Percentiles rank a stretch among this genome's conserved stretches.
phyloP scores from a whole-genome alignment of 2,797 vertebrate genomes.

The Etheostoma perlongum region DNA sequence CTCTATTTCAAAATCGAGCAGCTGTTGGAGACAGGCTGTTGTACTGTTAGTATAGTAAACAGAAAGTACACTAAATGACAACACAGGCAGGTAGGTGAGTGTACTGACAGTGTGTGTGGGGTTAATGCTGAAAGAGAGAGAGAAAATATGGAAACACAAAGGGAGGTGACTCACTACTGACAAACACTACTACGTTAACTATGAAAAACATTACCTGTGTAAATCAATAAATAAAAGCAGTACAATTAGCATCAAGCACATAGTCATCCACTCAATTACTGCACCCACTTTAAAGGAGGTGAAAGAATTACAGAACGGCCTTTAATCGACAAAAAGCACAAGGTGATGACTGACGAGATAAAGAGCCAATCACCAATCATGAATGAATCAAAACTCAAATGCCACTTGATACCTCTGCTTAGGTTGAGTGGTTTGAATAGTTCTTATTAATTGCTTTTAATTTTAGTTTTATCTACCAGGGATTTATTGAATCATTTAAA shows the following conservation, averaged over 20 bases:
- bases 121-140: neutral
- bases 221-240: constrained; percentile 15
- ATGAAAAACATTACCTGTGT: neutral
- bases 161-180: neutral
- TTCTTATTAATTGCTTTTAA: constrained; percentile 3
- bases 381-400: constrained; percentile 44
- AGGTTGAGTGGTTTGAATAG: constrained; percentile 15
- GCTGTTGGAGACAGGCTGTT: neutral
- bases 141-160: neutral
- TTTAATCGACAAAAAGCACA: constrained; percentile 16
- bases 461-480: neutral
- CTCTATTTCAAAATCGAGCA: constrained; percentile 23
- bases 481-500: constrained; percentile 6
- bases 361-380: neutral
- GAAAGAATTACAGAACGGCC: constrained; percentile 21
- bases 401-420: constrained; percentile 34
- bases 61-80: neutral
- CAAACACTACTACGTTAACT: neutral
- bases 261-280: constrained; percentile 27
- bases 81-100: neutral
- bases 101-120: neutral
- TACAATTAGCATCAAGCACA: neutral
- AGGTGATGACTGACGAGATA: constrained; percentile 10
- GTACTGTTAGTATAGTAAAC: neutral
- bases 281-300: constrained; percentile 26